Evolutionary conservation across 30 jellyfish, hydroid and myxozoan species (phyloP).

Genomic region (Pseudorhiza aurosa): DNA sequence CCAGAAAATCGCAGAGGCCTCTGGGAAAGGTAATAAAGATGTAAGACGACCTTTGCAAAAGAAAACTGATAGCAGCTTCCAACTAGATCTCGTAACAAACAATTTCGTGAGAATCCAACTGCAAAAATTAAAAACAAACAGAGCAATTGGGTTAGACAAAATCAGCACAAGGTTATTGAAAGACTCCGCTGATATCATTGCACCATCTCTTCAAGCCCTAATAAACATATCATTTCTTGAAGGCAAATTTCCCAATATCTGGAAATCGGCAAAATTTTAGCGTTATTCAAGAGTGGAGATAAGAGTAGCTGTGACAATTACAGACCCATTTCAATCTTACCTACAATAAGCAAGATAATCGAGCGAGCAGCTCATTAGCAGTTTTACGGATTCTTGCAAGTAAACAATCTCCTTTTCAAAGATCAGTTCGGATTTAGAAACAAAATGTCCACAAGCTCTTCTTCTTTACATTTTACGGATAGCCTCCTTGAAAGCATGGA

Average conservation of each 20-base stretch:
- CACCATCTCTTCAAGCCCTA: conserved; percentile 65
- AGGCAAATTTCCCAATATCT: conserved; percentile 36
- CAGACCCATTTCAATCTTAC: conserved; percentile 55
- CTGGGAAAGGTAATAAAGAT: conserved; percentile 37
- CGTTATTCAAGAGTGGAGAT: conserved; percentile 15
- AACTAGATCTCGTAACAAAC: conserved; percentile 58
- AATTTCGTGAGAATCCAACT: conserved; percentile 48
- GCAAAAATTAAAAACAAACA: conserved; percentile 49
- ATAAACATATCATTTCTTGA: conserved; percentile 41
- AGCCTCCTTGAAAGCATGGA: conserved; percentile 56
- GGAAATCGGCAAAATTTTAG: conserved; percentile 51
- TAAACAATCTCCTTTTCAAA: conserved; percentile 33
- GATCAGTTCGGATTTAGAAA: conserved; percentile 48
- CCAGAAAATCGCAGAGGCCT: conserved; percentile 67
- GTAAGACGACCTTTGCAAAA: conserved; percentile 47
- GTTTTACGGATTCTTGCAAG: conserved; percentile 54
- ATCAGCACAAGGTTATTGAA: conserved; percentile 58
- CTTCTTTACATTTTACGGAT: conserved; percentile 49
- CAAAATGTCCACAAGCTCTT: conserved; percentile 46
- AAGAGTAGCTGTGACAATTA: conserved; percentile 47
- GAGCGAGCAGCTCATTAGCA: conserved; percentile 56
- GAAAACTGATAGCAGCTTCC: conserved; percentile 50
- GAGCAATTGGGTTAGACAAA: conserved; percentile 64
- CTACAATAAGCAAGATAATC: conserved; percentile 55
- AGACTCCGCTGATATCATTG: conserved; percentile 65